phyloP scores from a whole-genome alignment of 2,797 vertebrate genomes.

The Neopelma chrysocephalum region DNA sequence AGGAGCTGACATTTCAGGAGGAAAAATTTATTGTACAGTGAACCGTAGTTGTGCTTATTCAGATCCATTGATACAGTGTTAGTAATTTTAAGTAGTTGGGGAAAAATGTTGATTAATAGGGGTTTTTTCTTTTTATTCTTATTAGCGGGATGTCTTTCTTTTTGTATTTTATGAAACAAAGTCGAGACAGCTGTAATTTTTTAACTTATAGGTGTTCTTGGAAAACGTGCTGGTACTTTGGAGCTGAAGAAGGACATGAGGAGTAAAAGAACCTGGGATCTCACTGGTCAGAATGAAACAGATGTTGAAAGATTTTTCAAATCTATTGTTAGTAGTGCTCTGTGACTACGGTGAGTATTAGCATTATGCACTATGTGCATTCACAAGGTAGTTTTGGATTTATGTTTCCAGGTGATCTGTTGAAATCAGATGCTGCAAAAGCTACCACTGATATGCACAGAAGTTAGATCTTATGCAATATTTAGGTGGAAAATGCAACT shows the following conservation, averaged over 20 bases:
- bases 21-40: not conserved
- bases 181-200: not conserved
- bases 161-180: not conserved
- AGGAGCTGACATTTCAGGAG: not conserved
- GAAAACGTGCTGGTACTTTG: not conserved
- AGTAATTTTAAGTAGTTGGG: not conserved
- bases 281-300: constrained; percentile 92
- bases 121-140: not conserved
- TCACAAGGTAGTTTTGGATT: not conserved
- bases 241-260: constrained; percentile 81
- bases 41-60: not conserved
- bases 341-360: constrained; percentile 89
- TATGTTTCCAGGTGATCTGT: not conserved
- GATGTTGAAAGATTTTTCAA: constrained; percentile 80
- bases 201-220: constrained; percentile 65
- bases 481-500: not conserved
- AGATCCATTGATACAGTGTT: not conserved
- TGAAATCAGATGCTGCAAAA: not conserved
- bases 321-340: constrained; percentile 85
- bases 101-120: not conserved
- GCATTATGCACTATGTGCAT: not conserved
- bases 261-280: constrained; percentile 79
- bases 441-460: not conserved
- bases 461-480: not conserved
- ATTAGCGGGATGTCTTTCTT: not conserved